These are phyloP conservation scores for Gymnogyps californianus DNA, from an alignment of 2,113 vertebrate genomes.

Conservation along the genomic window DNA sequence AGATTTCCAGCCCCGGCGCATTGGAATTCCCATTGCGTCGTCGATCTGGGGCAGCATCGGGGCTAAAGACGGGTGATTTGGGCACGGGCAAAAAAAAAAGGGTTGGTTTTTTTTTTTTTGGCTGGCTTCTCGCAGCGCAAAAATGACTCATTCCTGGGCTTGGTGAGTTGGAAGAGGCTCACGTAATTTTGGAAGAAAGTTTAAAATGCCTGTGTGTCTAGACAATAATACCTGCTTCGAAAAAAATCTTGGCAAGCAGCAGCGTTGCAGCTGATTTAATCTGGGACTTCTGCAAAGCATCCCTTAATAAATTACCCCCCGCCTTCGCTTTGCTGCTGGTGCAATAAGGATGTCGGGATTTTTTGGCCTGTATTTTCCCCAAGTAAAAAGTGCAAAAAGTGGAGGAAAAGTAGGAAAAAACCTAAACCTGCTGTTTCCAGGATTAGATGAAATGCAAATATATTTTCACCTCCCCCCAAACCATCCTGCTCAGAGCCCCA, in stretches of 20 bases:
- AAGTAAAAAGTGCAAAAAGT: neutral
- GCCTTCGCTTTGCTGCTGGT: neutral
- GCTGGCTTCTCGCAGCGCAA: fast-evolving
- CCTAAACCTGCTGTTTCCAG: neutral
- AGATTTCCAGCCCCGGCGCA: fast-evolving
- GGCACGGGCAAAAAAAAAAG: neutral
- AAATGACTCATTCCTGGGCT: neutral
- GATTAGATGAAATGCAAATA: fast-evolving
- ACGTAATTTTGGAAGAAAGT: neutral
- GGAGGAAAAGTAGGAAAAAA: neutral
- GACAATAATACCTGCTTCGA: neutral
- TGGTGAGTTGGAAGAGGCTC: neutral
- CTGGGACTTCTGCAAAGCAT: neutral
- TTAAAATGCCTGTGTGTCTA: neutral
- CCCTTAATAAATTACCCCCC: neutral
- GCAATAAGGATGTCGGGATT: fast-evolving
- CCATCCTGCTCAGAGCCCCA: neutral
- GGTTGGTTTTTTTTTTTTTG: neutral
- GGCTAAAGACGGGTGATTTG: neutral
- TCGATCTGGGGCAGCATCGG: fast-evolving
- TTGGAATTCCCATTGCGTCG: fast-evolving
- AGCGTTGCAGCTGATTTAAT: neutral
- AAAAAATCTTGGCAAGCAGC: neutral
- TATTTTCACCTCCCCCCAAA: fast-evolving
- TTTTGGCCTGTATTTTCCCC: neutral